These are phyloP conservation scores for Nesometra sesokonis DNA, from an alignment of 35 echinoderm and acorn worm species.

Conservation along the genomic window DNA sequence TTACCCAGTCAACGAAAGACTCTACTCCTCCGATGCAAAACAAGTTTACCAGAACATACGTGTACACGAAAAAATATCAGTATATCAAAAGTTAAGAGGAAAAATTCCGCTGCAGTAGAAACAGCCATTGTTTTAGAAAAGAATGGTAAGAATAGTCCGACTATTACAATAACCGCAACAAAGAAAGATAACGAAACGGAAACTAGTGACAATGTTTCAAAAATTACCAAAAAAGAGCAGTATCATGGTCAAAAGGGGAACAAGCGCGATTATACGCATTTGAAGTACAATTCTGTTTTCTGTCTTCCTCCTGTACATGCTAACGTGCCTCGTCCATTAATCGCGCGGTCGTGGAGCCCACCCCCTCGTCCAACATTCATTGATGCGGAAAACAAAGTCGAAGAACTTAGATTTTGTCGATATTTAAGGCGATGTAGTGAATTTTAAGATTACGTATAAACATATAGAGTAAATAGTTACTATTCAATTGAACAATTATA, in stretches of 20 bases:
- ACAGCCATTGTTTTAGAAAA: no score
- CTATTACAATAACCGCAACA: no score
- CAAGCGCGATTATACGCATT: background rate
- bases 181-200: no score
- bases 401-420: background rate
- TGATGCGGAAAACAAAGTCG: background rate
- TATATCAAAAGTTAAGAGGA: background rate
- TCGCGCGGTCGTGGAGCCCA: background rate
- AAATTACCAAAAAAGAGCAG: no score
- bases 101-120: no score
- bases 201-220: no score
- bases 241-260: background rate
- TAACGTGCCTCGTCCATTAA: background rate
- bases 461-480: no score
- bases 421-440: background rate
- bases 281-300: background rate
- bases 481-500: no score
- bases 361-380: background rate
- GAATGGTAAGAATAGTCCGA: no score
- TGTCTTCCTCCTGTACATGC: background rate
- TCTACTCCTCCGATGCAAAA: background rate
- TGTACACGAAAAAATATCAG: background rate
- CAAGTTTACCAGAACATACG: background rate
- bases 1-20: background rate
- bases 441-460: no score